Conservation (phyloP, 2,888 invertebrate species). For the Ferdinandea cuprea region DNA sequence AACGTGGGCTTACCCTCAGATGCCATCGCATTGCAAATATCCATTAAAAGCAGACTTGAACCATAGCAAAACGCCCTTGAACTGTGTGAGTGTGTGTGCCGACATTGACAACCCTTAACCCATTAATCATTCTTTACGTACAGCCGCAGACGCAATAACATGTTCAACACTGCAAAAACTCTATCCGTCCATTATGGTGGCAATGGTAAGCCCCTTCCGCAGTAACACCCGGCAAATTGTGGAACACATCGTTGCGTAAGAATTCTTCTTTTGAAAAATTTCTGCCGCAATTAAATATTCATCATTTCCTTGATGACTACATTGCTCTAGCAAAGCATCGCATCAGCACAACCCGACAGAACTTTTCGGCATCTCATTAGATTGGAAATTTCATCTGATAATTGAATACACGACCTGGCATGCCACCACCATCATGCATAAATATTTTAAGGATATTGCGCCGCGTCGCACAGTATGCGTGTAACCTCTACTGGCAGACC, state of each 20-base stretch:
- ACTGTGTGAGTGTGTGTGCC: too few species aligned
- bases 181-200: background rate
- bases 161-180: background rate
- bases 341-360: background rate
- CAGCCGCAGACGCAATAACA: slow-evolving; percentile 14
- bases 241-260: background rate
- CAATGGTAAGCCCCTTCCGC: slow-evolving; percentile 5
- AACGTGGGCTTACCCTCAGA: slow-evolving; percentile 43
- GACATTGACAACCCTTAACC: slow-evolving; percentile 42
- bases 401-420: slow-evolving; percentile 53
- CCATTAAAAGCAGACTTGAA: slow-evolving; percentile 23
- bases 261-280: slow-evolving; percentile 18
- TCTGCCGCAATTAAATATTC: slow-evolving; percentile 43
- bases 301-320: slow-evolving; percentile 41
- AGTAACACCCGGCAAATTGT: background rate
- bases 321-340: background rate
- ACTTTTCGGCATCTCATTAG: slow-evolving; percentile 55
- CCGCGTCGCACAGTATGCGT: slow-evolving; percentile 13
- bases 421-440: slow-evolving; percentile 24
- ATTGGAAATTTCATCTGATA: slow-evolving; percentile 55
- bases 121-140: slow-evolving; percentile 53
- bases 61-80: slow-evolving; percentile 34
- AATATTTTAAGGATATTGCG: slow-evolving; percentile 33
- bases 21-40: slow-evolving; percentile 38
- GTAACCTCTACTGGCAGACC: slow-evolving; percentile 38